Evolutionary conservation across 2,113 vertebrate species (phyloP).

Genomic region (Eclectus roratus): DNA sequence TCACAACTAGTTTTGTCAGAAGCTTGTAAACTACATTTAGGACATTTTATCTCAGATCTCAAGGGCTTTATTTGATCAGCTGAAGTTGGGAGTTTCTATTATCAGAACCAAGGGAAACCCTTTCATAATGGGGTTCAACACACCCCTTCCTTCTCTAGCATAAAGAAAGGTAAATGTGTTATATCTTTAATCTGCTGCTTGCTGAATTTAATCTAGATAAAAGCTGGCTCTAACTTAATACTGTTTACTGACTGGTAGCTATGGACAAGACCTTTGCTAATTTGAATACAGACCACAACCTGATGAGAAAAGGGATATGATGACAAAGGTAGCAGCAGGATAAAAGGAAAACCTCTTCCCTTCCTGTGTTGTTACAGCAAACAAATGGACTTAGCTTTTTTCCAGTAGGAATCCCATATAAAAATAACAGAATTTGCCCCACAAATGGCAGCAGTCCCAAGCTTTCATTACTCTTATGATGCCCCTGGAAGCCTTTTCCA

Average conservation of each 20-base stretch:
- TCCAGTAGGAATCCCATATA: background rate
- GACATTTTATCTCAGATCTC: background rate
- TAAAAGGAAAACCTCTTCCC: conserved; percentile 46
- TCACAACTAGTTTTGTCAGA: background rate
- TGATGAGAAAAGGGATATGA: conserved; percentile 26
- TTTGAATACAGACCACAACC: background rate
- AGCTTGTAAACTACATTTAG: background rate
- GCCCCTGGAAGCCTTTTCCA: background rate
- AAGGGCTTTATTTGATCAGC: background rate
- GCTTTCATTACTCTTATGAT: background rate
- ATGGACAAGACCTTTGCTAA: background rate
- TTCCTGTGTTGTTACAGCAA: conserved; percentile 40
- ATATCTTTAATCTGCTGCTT: background rate
- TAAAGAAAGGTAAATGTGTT: background rate
- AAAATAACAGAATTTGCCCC: background rate
- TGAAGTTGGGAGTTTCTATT: background rate
- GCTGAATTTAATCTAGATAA: background rate
- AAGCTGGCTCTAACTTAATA: background rate
- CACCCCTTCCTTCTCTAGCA: background rate
- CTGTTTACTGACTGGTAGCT: background rate
- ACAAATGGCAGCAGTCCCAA: background rate
- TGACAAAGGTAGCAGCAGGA: conserved; percentile 29
- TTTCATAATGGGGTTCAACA: background rate
- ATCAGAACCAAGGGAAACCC: background rate
- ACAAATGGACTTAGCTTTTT: background rate